A percentile compares a stretch with the other conserved stretches of the same genome.
phyloP scores from a whole-genome alignment of 2,797 vertebrate genomes.

The Enteromius radiatus region DNA sequence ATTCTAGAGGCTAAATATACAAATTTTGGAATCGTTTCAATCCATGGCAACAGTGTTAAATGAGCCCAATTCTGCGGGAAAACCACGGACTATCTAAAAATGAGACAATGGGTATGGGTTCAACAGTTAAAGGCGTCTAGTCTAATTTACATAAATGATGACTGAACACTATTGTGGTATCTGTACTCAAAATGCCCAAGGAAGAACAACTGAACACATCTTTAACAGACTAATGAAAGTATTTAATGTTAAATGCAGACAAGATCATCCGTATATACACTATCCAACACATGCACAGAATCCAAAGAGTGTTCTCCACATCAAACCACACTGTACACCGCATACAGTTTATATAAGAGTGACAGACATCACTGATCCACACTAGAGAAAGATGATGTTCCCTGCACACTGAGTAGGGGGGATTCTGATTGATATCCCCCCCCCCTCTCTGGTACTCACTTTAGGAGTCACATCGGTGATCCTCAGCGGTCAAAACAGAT shows the following conservation, averaged over 20 bases:
- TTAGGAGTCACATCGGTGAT: too few species aligned
- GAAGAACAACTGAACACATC: not conserved
- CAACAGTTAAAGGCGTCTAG: too few species aligned
- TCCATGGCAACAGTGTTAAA: too few species aligned
- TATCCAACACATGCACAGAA: too few species aligned
- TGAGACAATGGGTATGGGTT: too few species aligned
- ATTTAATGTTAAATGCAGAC: conserved; percentile 7
- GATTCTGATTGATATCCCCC: not conserved
- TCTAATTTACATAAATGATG: not conserved
- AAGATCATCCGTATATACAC: not conserved
- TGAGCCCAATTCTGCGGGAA: too few species aligned
- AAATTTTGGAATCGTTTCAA: too few species aligned
- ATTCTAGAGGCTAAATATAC: too few species aligned
- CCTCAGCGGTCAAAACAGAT: too few species aligned
- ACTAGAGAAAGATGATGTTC: not conserved
- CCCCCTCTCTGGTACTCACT: too few species aligned
- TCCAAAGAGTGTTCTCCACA: not conserved
- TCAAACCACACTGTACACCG: not conserved
- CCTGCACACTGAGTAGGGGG: not conserved
- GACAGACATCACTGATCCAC: not conserved
- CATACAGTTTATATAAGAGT: not conserved
- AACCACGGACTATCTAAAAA: too few species aligned
- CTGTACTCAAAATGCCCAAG: not conserved
- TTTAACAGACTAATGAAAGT: not conserved
- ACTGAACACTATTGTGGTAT: not conserved